A percentile compares a stretch with the other conserved stretches of the same genome.
These are phyloP conservation scores for Sarcophaga peregrina DNA, from an alignment of 1,140 invertebrate genomes.

Conservation along the genomic window DNA sequence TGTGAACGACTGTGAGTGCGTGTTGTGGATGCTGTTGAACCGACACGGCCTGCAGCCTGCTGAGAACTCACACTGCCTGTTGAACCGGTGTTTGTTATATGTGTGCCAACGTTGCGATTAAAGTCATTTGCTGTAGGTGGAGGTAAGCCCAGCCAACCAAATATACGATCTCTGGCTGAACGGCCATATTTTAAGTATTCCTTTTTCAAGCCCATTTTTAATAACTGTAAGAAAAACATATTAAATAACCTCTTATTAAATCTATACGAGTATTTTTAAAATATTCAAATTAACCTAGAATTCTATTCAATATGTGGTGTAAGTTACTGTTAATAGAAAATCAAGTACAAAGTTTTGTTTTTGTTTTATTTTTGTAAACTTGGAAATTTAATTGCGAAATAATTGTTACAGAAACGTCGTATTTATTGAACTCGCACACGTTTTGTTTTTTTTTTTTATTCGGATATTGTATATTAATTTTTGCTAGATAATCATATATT, in stretches of 20 bases:
- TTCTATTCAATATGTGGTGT: too few species aligned
- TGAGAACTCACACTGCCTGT: constrained; percentile 34
- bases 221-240: constrained; percentile 42
- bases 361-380: too few species aligned
- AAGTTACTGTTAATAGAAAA: too few species aligned
- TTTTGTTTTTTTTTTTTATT: too few species aligned
- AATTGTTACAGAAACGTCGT: too few species aligned
- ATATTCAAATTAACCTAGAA: too few species aligned
- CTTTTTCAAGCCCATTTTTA: constrained; percentile 74
- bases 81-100: not conserved
- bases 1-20: constrained; percentile 49
- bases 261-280: too few species aligned
- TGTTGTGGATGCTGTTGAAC: constrained; percentile 37
- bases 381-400: too few species aligned
- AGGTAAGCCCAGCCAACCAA: constrained; percentile 69
- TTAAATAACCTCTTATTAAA: not conserved
- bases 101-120: constrained; percentile 50
- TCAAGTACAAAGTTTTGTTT: too few species aligned
- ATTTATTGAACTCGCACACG: too few species aligned
- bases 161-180: constrained; percentile 75
- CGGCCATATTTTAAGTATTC: constrained; percentile 81
- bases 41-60: not conserved
- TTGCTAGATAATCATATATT: too few species aligned
- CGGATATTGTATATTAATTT: too few species aligned
- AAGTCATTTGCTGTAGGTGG: constrained; percentile 14